Conservation (phyloP, 1,140 invertebrate species). For the Zeugodacus cucurbitae region DNA sequence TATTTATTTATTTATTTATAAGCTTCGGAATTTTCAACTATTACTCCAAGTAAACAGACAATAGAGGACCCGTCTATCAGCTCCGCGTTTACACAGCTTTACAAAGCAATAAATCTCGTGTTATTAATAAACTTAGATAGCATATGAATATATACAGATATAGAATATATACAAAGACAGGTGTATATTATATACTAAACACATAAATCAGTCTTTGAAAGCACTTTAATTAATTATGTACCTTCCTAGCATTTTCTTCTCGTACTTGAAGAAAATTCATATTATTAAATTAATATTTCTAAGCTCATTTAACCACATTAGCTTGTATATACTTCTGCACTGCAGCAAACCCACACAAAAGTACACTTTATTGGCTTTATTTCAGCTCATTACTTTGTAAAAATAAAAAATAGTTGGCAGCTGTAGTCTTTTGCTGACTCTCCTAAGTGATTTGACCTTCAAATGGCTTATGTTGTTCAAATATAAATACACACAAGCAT, state of each 20-base stretch:
- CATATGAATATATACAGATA: neutral
- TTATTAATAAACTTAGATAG: neutral
- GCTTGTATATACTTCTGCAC: too few relatives aligned
- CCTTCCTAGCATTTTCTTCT: neutral
- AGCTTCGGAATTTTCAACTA: too few relatives aligned
- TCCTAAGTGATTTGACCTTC: constrained; percentile 13
- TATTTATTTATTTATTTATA: too few relatives aligned
- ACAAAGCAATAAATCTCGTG: neutral
- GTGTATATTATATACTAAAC: neutral
- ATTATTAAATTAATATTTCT: neutral
- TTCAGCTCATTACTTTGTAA: neutral
- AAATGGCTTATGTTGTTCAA: neutral
- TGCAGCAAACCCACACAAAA: neutral
- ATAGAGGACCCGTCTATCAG: too few relatives aligned
- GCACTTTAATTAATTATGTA: neutral
- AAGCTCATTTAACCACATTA: too few relatives aligned
- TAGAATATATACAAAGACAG: neutral
- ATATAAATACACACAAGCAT: neutral
- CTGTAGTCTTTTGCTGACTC: neutral
- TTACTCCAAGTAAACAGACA: too few relatives aligned
- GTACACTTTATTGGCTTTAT: too few relatives aligned
- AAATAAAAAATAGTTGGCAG: neutral
- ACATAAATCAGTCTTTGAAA: neutral
- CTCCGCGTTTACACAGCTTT: too few relatives aligned
- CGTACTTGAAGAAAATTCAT: neutral